These are phyloP conservation scores for Caiman crocodilus DNA, from an alignment of 2,797 vertebrate species.

Conservation along the genomic window DNA sequence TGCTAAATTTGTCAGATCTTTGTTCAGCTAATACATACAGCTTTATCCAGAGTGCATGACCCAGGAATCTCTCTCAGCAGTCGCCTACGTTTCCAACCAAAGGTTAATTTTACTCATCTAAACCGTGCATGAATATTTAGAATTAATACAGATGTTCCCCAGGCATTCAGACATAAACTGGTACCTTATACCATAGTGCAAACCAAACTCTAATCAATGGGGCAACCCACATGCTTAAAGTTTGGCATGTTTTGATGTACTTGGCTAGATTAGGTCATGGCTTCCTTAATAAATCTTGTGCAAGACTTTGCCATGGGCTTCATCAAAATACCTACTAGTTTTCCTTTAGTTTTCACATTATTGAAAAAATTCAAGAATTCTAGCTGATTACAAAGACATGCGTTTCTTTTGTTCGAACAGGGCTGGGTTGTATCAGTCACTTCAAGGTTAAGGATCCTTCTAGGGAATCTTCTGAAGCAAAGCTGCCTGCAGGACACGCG, in stretches of 20 bases:
- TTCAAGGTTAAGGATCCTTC: background rate
- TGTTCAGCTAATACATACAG: background rate
- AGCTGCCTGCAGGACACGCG: background rate
- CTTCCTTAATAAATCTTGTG: background rate
- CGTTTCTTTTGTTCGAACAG: too few species aligned
- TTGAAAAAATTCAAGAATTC: background rate
- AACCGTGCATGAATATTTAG: fast-evolving
- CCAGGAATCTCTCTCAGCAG: too few species aligned
- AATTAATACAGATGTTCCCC: background rate
- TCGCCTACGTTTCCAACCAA: too few species aligned
- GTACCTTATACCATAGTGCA: background rate
- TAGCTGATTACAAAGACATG: background rate
- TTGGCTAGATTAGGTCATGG: background rate
- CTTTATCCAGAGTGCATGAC: too few species aligned
- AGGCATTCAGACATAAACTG: background rate
- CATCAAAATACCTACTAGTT: background rate
- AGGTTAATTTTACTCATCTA: background rate
- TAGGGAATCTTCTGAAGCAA: background rate
- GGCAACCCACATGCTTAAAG: background rate
- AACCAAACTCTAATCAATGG: background rate
- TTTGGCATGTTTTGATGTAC: background rate
- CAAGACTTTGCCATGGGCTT: background rate
- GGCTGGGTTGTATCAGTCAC: background rate
- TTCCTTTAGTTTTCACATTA: background rate
- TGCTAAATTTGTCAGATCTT: fast-evolving